phyloP scores from a whole-genome alignment of 2,113 vertebrate species.

The Ceyx melanurus region DNA sequence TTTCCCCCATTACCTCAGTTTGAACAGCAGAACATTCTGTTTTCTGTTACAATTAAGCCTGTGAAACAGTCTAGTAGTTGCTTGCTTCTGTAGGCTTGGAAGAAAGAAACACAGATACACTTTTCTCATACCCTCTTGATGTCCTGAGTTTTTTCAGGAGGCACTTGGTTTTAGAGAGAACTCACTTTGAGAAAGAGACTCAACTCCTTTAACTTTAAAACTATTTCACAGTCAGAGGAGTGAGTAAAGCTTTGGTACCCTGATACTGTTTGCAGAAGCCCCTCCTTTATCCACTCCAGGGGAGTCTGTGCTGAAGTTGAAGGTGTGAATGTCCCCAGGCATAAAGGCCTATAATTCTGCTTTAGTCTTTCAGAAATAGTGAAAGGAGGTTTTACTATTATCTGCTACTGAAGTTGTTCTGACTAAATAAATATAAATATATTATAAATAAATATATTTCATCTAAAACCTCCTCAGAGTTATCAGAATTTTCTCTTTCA shows the following conservation, averaged over 20 bases:
- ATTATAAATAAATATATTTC: background rate
- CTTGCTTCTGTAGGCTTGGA: background rate
- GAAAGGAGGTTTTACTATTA: background rate
- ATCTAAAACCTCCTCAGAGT: background rate
- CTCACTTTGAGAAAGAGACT: background rate
- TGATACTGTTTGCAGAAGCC: background rate
- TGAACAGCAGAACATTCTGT: background rate
- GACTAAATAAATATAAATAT: too few species aligned
- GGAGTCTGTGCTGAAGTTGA: background rate
- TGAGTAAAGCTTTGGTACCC: background rate
- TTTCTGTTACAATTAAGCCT: background rate
- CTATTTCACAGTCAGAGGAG: background rate
- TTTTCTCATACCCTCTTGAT: background rate
- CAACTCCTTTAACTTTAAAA: background rate
- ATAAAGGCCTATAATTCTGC: background rate
- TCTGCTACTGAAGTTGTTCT: background rate
- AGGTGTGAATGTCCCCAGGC: background rate
- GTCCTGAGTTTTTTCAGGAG: background rate
- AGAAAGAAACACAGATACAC: fast-evolving
- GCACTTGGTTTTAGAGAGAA: background rate
- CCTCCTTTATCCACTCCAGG: background rate
- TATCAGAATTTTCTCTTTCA: background rate
- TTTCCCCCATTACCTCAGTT: background rate
- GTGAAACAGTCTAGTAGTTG: background rate
- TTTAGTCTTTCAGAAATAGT: background rate